Percentiles rank a stretch among this genome's conserved stretches.
These are phyloP conservation scores for Petrocephalus microphthalmus DNA, from an alignment of 2,113 vertebrate species.

Conservation along the genomic window DNA sequence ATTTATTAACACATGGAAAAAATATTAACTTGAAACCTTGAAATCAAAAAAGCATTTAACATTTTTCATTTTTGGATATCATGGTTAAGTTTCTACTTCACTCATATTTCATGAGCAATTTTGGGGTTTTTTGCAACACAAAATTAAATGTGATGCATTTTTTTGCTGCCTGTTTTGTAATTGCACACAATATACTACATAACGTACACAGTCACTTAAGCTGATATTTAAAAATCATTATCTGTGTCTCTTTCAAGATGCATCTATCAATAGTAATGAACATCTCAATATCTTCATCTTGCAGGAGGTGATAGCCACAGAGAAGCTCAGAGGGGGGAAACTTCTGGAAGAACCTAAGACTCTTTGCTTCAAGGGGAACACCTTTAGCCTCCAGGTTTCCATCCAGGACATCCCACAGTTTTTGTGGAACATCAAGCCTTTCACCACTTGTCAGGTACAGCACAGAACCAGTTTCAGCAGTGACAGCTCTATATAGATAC, in stretches of 20 bases:
- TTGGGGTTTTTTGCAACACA: background rate
- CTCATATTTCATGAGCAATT: background rate
- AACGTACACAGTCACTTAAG: background rate
- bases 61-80: background rate
- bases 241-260: background rate
- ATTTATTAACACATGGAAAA: background rate
- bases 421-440: constrained; percentile 92
- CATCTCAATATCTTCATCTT: background rate
- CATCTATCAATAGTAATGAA: background rate
- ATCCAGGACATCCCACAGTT: constrained; percentile 87
- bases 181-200: background rate
- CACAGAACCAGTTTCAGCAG: background rate
- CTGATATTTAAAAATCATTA: background rate
- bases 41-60: background rate
- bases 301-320: constrained; percentile 61
- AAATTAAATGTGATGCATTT: background rate
- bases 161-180: background rate
- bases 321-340: constrained; percentile 76
- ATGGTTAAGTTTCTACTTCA: background rate
- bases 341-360: constrained; percentile 85
- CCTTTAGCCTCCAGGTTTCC: constrained; percentile 84
- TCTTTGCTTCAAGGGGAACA: constrained; percentile 79
- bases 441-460: constrained; percentile 86
- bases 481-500: background rate
- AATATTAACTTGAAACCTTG: background rate